phyloP scores from a whole-genome alignment of 53 echinoderm and acorn worm genomes.

The Stichopus horrens region DNA sequence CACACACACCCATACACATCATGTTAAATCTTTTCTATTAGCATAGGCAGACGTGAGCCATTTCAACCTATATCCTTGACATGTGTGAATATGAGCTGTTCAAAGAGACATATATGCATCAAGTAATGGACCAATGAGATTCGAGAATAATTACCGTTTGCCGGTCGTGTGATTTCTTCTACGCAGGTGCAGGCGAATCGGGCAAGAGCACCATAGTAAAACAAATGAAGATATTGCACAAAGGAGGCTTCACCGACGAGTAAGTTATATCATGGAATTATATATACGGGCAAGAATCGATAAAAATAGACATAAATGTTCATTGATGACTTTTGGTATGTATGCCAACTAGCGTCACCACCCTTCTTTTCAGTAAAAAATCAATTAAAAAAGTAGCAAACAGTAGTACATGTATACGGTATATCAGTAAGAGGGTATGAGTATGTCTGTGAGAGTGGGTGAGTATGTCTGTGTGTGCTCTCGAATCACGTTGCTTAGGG shows the following conservation, averaged over 20 bases:
- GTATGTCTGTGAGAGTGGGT: no score
- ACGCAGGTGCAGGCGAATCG: slow-evolving; percentile 88
- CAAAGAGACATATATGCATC: neutral
- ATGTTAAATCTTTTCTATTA: no score
- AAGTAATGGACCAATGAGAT: neutral
- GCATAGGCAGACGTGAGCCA: no score
- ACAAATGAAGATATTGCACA: slow-evolving; percentile 92
- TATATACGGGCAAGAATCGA: neutral
- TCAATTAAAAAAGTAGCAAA: no score
- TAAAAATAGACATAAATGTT: neutral
- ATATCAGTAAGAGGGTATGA: no score
- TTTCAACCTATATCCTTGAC: neutral
- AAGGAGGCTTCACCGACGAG: slow-evolving; percentile 80
- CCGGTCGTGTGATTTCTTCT: neutral
- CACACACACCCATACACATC: no score
- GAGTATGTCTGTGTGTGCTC: no score
- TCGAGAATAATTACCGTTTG: neutral
- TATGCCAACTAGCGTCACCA: no score
- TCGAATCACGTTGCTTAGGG: no score
- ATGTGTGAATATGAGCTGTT: neutral
- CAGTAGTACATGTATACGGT: no score
- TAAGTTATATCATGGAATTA: slow-evolving; percentile 23
- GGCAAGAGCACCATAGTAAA: slow-evolving; percentile 96
- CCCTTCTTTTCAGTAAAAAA: no score
- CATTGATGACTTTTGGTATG: no score